These are phyloP conservation scores for Netelia melanura DNA, from an alignment of 2,888 invertebrate genomes.

Conservation along the genomic window DNA sequence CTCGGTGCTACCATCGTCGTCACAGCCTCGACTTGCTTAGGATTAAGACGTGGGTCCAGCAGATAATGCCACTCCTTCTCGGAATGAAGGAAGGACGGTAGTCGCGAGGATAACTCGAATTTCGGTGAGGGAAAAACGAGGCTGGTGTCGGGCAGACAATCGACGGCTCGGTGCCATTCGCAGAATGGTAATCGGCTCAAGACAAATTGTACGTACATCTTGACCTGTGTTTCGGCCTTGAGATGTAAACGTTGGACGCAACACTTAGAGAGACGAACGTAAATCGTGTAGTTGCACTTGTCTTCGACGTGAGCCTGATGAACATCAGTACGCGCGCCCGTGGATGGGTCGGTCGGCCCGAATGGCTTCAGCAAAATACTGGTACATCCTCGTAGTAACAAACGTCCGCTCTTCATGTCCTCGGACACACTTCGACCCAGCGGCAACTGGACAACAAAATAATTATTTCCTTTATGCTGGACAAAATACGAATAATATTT, in stretches of 20 bases:
- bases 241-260: conserved; percentile 89
- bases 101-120: conserved; percentile 63
- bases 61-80: conserved; percentile 86
- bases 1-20: conserved; percentile 90
- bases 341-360: conserved; percentile 35
- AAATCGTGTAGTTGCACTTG: conserved; percentile 92
- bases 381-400: conserved; percentile 92
- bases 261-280: conserved; percentile 89
- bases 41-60: conserved; percentile 89
- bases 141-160: conserved; percentile 89
- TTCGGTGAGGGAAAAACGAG: conserved; percentile 88
- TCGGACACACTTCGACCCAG: conserved; percentile 92
- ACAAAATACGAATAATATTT: neutral
- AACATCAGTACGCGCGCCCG: conserved; percentile 67
- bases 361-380: conserved; percentile 87
- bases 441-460: conserved; percentile 84
- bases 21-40: conserved; percentile 92
- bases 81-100: conserved; percentile 65
- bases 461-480: neutral
- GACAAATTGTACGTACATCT: conserved; percentile 92
- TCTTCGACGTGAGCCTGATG: conserved; percentile 93
- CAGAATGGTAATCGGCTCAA: conserved; percentile 92
- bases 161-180: conserved; percentile 94
- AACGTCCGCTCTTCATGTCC: conserved; percentile 92
- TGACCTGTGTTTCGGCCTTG: conserved; percentile 88